Conservation (phyloP, 2,888 invertebrate species). For the Peribatodes rhomboidaria region DNA sequence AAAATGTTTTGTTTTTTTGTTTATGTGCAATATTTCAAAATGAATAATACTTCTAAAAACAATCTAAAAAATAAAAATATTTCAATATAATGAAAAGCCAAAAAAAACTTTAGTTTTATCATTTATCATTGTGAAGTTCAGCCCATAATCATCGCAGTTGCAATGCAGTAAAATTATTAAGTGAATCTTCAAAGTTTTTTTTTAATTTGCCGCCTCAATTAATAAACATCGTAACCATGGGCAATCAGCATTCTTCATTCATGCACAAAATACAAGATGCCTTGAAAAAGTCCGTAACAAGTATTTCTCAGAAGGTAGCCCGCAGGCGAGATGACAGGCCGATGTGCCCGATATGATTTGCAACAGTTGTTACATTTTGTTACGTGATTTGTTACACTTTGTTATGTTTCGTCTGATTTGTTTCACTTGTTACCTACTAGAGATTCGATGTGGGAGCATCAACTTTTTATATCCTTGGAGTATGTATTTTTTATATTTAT, state of each 20-base stretch:
- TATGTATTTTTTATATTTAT: neutral
- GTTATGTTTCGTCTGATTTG: conserved; percentile 62
- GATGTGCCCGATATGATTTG: conserved; percentile 61
- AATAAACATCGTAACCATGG: conserved; percentile 46
- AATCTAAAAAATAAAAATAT: neutral
- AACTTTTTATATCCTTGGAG: neutral
- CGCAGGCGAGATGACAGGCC: conserved; percentile 59
- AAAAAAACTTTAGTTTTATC: too few species aligned
- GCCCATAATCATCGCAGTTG: too few species aligned
- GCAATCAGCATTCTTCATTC: conserved; percentile 51
- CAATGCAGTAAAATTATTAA: neutral
- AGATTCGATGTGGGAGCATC: conserved; percentile 38
- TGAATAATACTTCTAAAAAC: neutral
- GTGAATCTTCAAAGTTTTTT: neutral
- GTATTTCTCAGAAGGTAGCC: conserved; percentile 42
- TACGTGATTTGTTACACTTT: conserved; percentile 60
- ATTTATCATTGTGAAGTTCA: too few species aligned
- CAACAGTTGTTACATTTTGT: conserved; percentile 49
- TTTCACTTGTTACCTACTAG: conserved; percentile 56
- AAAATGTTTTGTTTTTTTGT: too few species aligned
- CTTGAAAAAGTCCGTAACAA: conserved; percentile 44
- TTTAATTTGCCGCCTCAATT: conserved; percentile 19
- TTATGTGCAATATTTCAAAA: too few species aligned
- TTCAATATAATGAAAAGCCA: too few species aligned
- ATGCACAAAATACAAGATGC: conserved; percentile 25